Conservation (phyloP, 2,113 vertebrate species). For the Herpetotheres cachinnans region DNA sequence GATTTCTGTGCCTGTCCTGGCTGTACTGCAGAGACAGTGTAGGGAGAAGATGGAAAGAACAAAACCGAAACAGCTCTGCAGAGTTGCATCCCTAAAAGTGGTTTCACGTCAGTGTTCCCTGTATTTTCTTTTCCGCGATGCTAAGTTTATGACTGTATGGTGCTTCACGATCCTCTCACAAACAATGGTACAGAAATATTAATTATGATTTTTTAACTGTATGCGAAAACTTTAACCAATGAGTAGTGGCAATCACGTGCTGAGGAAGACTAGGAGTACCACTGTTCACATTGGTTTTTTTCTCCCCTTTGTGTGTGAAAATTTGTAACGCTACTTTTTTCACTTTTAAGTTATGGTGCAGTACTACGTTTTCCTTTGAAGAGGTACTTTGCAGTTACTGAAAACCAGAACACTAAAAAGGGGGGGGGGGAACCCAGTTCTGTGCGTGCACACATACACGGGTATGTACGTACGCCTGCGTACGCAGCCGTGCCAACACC, state of each 20-base stretch:
- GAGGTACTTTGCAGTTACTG: background rate
- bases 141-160: background rate
- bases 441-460: accelerated
- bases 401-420: background rate
- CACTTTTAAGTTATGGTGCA: background rate
- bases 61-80: background rate
- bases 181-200: background rate
- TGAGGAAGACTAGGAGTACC: background rate
- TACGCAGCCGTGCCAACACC: accelerated
- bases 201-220: background rate
- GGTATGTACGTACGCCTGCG: accelerated
- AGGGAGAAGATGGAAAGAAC: background rate
- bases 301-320: background rate
- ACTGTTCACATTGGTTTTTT: background rate
- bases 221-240: background rate
- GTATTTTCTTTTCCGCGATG: background rate
- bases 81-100: background rate
- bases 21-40: background rate
- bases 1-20: background rate
- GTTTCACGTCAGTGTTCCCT: background rate
- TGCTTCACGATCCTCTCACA: background rate
- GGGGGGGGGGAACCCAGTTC: background rate
- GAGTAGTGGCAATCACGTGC: background rate
- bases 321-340: background rate
- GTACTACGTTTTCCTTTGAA: background rate